Evolutionary conservation across 2,113 vertebrate species (phyloP), one percentile per base, ranked within the genome.

Genomic region (Actinemys pallida): DNA sequence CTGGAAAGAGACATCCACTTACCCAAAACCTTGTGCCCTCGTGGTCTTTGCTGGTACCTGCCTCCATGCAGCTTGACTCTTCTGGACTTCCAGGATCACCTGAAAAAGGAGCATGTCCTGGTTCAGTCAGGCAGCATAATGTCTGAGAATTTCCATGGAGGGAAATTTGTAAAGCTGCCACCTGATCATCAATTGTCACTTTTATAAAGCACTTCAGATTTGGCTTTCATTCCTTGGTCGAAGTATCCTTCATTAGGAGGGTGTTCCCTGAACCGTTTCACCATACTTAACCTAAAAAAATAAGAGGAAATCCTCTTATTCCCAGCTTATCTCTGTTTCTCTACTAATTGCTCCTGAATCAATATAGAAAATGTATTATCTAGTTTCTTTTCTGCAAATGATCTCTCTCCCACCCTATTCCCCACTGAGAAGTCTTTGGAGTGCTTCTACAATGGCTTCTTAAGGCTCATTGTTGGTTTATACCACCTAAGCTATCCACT

Each of bases 151-250:
- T 93, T 92, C 65, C 81, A 14, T 47, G 54, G 82, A 81, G 39
- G 20, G 5, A 83, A 92, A n/a, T 0, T 0, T 62, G 3, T 29
- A 52, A 85, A 4, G 0, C 47, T 84, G 9, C n/a, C 39, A 29
- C 13, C 4, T 88, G 88, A 25, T 80, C 31, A 39, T 72, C 65
- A 72, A 2, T 5, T 72, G 65, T 19, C n/a, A 72, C 5, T 39
- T 20, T 39, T 72, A 39, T 39, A 72, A 39, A 72, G n/a, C 65
- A 72, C 17, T 39, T 10, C 8, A 39, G 19, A 72, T 72, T 72
- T 72, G 65, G 9, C 16, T 39, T 39, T 72, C n/a, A 39, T 72
- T 39, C n/a, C 19, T 72, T 39, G 20, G 19, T 5, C 3, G 4
- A 39, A 39, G n/a, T 72, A 72, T 72, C 65, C n/a, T 72, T 72